phyloP scores from a whole-genome alignment of 2,888 invertebrate genomes.

The Gari tellinella region DNA sequence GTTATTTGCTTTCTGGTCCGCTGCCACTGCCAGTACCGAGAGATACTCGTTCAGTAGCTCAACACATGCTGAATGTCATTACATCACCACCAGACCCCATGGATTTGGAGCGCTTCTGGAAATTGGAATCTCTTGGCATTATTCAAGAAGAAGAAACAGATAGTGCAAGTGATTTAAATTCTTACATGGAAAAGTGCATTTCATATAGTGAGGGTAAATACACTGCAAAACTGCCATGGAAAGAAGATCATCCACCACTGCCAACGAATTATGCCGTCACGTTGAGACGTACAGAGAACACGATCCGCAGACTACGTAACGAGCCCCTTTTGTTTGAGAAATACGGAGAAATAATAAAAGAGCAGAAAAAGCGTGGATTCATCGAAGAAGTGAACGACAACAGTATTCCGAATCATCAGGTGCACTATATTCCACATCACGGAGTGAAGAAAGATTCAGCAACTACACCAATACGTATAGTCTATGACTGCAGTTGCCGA shows the following conservation, averaged over 20 bases:
- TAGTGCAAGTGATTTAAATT: background rate
- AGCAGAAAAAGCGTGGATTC: conserved; percentile 18
- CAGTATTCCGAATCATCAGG: background rate
- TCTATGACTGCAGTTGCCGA: conserved; percentile 42
- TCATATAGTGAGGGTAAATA: conserved; percentile 6
- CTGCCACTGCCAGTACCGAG: background rate
- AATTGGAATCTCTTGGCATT: conserved; percentile 40
- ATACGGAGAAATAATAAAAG: conserved; percentile 29
- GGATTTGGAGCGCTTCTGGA: conserved; percentile 43
- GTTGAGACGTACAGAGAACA: conserved; percentile 13
- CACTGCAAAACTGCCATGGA: conserved; percentile 37
- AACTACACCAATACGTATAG: conserved; percentile 53
- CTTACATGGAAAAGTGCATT: conserved; percentile 1
- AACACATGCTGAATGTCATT: conserved; percentile 17
- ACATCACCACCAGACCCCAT: conserved; percentile 9
- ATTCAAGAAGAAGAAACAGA: background rate
- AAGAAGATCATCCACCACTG: conserved; percentile 28
- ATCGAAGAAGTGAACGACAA: conserved; percentile 18
- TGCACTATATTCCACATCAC: conserved; percentile 43
- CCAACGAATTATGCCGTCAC: conserved; percentile 20
- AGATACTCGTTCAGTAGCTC: no score
- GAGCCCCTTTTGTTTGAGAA: conserved; percentile 19
- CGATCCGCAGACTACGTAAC: conserved; percentile 1
- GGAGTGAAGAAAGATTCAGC: conserved; percentile 34
- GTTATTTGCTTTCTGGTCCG: conserved; percentile 33